Evolutionary conservation across 2,888 invertebrate genomes (phyloP).

Genomic region (Leucophenga montana): DNA sequence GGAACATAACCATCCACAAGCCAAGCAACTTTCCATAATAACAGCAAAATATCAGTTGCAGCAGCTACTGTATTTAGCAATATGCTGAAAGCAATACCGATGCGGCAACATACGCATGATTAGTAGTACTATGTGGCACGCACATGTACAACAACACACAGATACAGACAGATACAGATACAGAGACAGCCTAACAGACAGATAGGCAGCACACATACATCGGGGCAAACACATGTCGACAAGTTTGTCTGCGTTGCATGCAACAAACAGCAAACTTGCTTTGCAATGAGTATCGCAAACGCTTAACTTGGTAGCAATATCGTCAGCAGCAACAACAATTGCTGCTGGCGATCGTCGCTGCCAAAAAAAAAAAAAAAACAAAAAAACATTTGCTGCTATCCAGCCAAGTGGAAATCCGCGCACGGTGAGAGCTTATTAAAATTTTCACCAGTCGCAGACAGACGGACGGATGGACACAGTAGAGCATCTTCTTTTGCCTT

Average conservation of each 20-base stretch:
- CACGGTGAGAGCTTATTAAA: conserved; percentile 47
- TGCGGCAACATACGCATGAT: conserved; percentile 45
- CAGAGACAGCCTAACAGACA: background rate
- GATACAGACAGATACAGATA: background rate
- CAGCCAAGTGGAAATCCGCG: conserved; percentile 18
- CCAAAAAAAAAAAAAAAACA: conserved; percentile 17
- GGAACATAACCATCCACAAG: background rate
- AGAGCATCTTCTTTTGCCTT: conserved; percentile 7
- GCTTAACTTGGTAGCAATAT: conserved; percentile 21
- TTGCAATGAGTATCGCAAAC: conserved; percentile 2
- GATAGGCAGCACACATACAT: conserved; percentile 11
- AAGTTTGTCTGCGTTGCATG: too few species aligned
- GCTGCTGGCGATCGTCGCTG: background rate
- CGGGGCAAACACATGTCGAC: too few species aligned
- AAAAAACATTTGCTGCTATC: conserved; percentile 10
- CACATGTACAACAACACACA: conserved; percentile 34
- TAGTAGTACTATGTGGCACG: conserved; percentile 50
- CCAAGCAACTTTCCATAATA: conserved; percentile 30
- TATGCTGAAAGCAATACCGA: conserved; percentile 40
- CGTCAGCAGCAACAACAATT: conserved; percentile 13
- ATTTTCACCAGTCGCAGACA: conserved; percentile 34
- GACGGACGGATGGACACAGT: too few species aligned
- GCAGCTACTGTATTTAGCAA: conserved; percentile 36
- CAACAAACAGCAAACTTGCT: background rate
- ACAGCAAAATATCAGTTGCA: conserved; percentile 24